Percentiles rank a stretch among this genome's conserved stretches.
Conservation (phyloP, 2,888 invertebrate species). For the Leptinotarsa juncta region DNA sequence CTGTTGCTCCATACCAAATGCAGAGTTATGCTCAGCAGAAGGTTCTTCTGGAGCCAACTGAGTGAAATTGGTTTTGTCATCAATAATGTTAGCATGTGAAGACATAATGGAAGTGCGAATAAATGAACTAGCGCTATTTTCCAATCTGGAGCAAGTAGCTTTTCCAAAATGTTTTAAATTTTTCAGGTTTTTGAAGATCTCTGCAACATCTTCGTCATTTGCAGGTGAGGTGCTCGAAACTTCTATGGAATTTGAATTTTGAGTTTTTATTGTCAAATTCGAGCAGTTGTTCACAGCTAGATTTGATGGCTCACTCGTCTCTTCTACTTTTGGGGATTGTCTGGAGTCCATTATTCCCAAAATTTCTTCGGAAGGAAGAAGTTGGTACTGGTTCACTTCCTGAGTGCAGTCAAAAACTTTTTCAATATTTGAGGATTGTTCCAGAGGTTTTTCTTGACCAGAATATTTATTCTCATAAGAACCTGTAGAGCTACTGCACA, state of each 20-base stretch:
- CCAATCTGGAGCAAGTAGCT: background rate
- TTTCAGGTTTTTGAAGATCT: slow-evolving; percentile 4
- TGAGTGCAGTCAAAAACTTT: background rate
- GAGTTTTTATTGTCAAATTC: background rate
- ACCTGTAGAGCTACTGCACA: background rate
- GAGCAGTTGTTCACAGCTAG: background rate
- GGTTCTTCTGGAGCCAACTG: background rate
- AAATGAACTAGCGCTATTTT: background rate
- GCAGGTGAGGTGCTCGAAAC: slow-evolving; percentile 5
- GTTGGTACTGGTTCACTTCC: background rate
- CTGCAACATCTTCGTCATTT: background rate
- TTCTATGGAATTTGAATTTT: background rate
- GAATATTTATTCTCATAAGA: background rate
- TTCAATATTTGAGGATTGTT: background rate
- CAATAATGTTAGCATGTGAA: background rate
- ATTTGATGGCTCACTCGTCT: background rate
- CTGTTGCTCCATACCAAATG: background rate
- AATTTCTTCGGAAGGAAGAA: background rate
- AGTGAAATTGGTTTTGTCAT: background rate
- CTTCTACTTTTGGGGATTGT: background rate
- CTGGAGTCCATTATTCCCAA: background rate
- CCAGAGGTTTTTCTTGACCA: background rate
- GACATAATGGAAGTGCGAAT: background rate
- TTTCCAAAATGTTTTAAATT: slow-evolving; percentile 1
- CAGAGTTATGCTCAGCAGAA: background rate